phyloP scores from a whole-genome alignment of 1,140 invertebrate species.

The Fragariocoptes setiger region DNA sequence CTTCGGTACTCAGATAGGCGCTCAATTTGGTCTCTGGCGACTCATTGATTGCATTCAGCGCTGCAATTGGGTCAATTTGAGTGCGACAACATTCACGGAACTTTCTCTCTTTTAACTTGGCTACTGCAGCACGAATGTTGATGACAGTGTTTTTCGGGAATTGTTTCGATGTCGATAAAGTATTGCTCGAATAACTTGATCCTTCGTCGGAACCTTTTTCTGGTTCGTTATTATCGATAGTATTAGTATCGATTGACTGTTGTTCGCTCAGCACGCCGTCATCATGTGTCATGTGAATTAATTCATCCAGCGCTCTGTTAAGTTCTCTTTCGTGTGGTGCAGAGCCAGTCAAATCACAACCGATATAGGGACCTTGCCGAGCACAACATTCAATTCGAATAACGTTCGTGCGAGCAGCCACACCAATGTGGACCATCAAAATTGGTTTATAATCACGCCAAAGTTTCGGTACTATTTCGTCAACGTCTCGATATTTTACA shows the following conservation, averaged over 20 bases:
- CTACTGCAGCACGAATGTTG: too few species aligned
- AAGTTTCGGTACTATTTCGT: not conserved
- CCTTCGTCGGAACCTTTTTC: not conserved
- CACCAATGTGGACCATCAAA: not conserved
- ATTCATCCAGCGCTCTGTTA: too few species aligned
- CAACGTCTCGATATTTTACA: slow-evolving; percentile 4
- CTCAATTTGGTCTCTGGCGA: not conserved
- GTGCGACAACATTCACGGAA: not conserved
- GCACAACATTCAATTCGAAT: not conserved
- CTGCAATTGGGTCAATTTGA: slow-evolving; percentile 1
- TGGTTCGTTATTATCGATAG: not conserved
- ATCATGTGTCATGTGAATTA: not conserved
- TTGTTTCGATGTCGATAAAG: too few species aligned
- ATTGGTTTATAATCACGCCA: slow-evolving; percentile 5
- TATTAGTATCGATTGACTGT: too few species aligned
- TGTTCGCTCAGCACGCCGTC: not conserved
- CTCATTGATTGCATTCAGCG: slow-evolving; percentile 2
- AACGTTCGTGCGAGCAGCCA: not conserved
- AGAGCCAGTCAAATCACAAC: not conserved
- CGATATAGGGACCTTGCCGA: not conserved
- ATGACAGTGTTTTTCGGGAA: too few species aligned
- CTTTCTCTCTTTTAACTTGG: too few species aligned
- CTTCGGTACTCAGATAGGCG: slow-evolving; percentile 1
- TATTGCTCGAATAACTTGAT: too few species aligned
- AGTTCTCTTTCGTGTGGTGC: not conserved